A percentile compares a stretch with the other conserved stretches of the same genome.
Evolutionary conservation across 1,140 invertebrate species (phyloP).

Genomic region (Drosophila hydei): DNA sequence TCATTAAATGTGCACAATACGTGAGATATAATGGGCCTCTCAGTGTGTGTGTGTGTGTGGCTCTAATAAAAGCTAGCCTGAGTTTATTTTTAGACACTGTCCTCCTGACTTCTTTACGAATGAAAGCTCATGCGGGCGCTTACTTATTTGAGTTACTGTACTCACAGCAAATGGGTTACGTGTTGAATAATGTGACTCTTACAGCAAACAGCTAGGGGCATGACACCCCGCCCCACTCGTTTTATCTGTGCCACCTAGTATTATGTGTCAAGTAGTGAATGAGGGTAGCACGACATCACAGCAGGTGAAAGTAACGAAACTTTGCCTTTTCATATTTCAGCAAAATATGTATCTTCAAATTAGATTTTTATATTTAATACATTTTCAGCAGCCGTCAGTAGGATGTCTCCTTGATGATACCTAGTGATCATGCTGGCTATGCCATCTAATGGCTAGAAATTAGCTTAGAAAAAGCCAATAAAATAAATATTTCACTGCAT

Average conservation of each 20-base stretch:
- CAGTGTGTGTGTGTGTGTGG: constrained; percentile 2
- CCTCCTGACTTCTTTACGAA: constrained; percentile 51
- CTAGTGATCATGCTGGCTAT: too few relatives aligned
- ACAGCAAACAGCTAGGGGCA: constrained; percentile 25
- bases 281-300: not conserved
- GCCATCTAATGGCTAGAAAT: too few relatives aligned
- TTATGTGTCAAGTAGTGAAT: not conserved
- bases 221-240: not conserved
- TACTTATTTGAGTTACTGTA: constrained; percentile 54
- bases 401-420: too few relatives aligned
- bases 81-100: constrained; percentile 67
- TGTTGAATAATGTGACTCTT: constrained; percentile 62
- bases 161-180: constrained; percentile 63
- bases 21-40: constrained; percentile 27
- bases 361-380: too few relatives aligned
- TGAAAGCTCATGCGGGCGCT: constrained; percentile 31
- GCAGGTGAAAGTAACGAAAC: not conserved
- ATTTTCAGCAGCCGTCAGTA: too few relatives aligned
- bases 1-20: constrained; percentile 74
- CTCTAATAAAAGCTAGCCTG: constrained; percentile 57
- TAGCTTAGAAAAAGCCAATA: not conserved
- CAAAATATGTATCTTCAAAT: too few relatives aligned
- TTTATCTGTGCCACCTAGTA: too few relatives aligned
- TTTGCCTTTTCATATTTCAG: too few relatives aligned
- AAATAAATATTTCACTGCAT: not conserved